phyloP scores from a whole-genome alignment of 2,113 vertebrate species.

The Corvus hawaiiensis region DNA sequence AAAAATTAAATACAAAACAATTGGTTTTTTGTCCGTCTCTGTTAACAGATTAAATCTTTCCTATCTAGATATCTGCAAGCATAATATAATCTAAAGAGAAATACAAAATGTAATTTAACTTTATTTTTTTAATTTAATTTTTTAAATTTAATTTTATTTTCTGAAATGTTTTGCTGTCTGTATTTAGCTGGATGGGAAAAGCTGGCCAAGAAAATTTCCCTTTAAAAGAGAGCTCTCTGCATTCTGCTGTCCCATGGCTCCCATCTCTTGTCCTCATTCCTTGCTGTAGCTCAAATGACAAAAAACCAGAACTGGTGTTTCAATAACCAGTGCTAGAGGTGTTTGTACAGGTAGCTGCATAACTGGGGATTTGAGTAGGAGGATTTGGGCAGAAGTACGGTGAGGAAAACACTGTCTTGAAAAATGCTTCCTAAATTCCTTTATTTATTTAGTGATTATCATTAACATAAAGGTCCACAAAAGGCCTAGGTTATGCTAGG shows the following conservation, averaged over 20 bases:
- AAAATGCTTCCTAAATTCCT: not conserved
- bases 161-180: not conserved
- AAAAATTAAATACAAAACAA: not conserved
- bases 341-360: not conserved
- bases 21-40: not conserved
- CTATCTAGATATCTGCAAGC: not conserved
- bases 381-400: not conserved
- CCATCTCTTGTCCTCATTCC: not conserved
- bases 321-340: not conserved
- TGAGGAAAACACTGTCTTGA: not conserved
- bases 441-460: not conserved
- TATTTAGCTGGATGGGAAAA: not conserved
- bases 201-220: not conserved
- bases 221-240: not conserved
- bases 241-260: not conserved
- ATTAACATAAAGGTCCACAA: not conserved
- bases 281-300: not conserved
- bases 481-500: not conserved
- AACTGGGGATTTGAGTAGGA: not conserved
- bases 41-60: not conserved
- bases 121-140: not conserved
- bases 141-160: not conserved
- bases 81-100: not conserved
- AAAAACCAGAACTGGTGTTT: not conserved
- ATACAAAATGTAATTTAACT: not conserved